phyloP scores from a whole-genome alignment of 2,888 invertebrate genomes.

The Eulithis testata region DNA sequence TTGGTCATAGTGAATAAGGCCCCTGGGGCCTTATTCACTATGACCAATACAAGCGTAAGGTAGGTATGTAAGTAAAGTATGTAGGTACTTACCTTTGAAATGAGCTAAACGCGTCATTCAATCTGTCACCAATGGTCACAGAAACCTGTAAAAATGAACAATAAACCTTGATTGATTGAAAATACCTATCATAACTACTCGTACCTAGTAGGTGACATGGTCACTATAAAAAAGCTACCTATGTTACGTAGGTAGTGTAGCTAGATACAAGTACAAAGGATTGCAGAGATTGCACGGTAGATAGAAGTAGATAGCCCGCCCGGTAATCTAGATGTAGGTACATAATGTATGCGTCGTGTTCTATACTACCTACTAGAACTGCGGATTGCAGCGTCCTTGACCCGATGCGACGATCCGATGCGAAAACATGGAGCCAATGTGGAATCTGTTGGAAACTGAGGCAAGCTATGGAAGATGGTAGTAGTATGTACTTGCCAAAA shows the following conservation, averaged over 20 bases:
- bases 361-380: constrained; percentile 35
- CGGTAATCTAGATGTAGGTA: constrained; percentile 1
- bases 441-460: constrained; percentile 8
- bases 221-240: background rate
- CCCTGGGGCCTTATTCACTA: no score
- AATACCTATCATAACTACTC: no score
- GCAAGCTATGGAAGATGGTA: constrained; percentile 7
- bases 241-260: background rate
- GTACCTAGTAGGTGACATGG: no score
- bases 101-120: constrained; percentile 1
- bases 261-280: background rate
- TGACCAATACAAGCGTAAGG: no score
- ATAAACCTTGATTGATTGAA: background rate
- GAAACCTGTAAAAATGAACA: constrained; percentile 1
- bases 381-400: constrained; percentile 70
- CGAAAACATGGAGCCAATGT: constrained; percentile 48
- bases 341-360: constrained; percentile 16
- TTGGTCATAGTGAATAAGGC: no score
- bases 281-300: no score
- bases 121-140: background rate
- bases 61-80: no score
- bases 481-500: constrained; percentile 12
- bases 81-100: background rate
- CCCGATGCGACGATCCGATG: constrained; percentile 61
- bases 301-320: background rate